These are phyloP conservation scores for Branchellion lobata DNA, from an alignment of 2,888 invertebrate species.

Conservation along the genomic window DNA sequence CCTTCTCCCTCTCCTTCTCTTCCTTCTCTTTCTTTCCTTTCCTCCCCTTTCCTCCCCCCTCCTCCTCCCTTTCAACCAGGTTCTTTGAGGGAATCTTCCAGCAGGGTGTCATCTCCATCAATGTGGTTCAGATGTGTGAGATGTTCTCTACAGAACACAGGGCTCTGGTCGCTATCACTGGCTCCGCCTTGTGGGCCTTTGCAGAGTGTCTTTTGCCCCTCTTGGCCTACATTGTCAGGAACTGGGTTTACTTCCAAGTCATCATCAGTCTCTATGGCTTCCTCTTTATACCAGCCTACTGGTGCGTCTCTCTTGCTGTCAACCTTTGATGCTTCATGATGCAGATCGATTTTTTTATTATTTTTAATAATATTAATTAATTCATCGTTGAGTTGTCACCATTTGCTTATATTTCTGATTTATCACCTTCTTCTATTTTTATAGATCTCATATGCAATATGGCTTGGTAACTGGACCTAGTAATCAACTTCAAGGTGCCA, in stretches of 20 bases:
- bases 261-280: slow-evolving; percentile 47
- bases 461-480: too few relatives aligned
- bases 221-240: slow-evolving; percentile 50
- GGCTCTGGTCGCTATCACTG: slow-evolving; percentile 49
- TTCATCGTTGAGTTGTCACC: too few relatives aligned
- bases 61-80: too few relatives aligned
- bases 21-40: too few relatives aligned
- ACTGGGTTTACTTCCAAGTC: slow-evolving; percentile 51
- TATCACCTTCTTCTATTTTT: too few relatives aligned
- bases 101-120: slow-evolving; percentile 51
- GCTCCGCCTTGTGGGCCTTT: slow-evolving; percentile 50
- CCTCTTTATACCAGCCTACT: slow-evolving; percentile 47
- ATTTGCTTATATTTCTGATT: too few relatives aligned
- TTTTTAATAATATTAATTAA: too few relatives aligned
- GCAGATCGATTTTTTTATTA: too few relatives aligned
- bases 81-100: not conserved
- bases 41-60: too few relatives aligned
- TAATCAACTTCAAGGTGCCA: too few relatives aligned
- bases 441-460: too few relatives aligned
- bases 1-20: not conserved
- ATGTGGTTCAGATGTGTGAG: slow-evolving; percentile 51
- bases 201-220: slow-evolving; percentile 48
- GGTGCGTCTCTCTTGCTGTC: slow-evolving; percentile 43
- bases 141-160: slow-evolving; percentile 51
- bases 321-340: too few relatives aligned